A percentile compares a stretch with the other conserved stretches of the same genome.
phyloP scores from a whole-genome alignment of 2,888 invertebrate species.

The Drosophila percnosoma region DNA sequence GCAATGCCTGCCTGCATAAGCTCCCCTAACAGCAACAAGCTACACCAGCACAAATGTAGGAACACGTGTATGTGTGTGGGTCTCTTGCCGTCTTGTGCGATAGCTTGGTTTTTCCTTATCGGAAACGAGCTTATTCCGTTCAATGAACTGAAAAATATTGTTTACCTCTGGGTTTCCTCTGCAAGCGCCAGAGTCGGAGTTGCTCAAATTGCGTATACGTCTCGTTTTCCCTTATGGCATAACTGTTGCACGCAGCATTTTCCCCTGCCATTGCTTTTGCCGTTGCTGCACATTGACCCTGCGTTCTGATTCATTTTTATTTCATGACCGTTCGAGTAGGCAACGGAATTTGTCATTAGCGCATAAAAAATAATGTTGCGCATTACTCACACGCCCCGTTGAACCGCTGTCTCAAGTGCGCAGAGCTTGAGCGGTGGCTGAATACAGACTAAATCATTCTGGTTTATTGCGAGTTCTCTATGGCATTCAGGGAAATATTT shows the following conservation, averaged over 20 bases:
- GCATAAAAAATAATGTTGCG: constrained; percentile 12
- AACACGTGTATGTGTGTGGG: constrained; percentile 20
- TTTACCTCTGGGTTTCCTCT: constrained; percentile 80
- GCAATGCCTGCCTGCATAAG: constrained; percentile 42
- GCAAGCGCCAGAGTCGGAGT: constrained; percentile 14
- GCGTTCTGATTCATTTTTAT: constrained; percentile 55
- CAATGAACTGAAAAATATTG: constrained; percentile 84
- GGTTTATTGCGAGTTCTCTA: constrained; percentile 3
- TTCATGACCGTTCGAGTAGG: constrained; percentile 19
- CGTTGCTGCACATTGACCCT: constrained; percentile 27
- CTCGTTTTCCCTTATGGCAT: constrained; percentile 30
- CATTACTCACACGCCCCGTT: constrained; percentile 24
- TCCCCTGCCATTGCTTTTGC: neutral
- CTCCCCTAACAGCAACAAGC: constrained; percentile 16
- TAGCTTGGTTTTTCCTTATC: constrained; percentile 71
- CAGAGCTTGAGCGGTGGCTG: constrained; percentile 7
- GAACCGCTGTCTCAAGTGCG: constrained; percentile 6
- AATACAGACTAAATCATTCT: neutral
- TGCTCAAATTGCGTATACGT: constrained; percentile 56
- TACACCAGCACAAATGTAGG: constrained; percentile 6
- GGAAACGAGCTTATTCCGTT: constrained; percentile 83
- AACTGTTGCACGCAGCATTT: constrained; percentile 41
- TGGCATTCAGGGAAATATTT: constrained; percentile 14
- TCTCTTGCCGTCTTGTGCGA: constrained; percentile 42
- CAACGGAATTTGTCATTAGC: constrained; percentile 49